These are phyloP conservation scores for Anastrepha obliqua DNA, from an alignment of 1,140 invertebrate species.

Conservation along the genomic window DNA sequence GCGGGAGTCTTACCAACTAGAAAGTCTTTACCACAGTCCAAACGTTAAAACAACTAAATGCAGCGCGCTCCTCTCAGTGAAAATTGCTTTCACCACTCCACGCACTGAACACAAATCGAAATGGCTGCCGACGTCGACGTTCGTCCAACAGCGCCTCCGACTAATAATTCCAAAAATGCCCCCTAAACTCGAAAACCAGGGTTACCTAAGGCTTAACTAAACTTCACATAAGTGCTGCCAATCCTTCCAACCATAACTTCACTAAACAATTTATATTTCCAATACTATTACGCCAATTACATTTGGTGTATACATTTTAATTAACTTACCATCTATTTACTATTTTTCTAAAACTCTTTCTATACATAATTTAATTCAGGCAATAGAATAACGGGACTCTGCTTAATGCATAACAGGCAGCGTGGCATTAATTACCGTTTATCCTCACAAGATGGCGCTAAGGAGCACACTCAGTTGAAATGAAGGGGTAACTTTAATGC, in stretches of 20 bases:
- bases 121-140: slow-evolving; percentile 59
- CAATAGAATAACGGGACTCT: not conserved
- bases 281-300: too few species aligned
- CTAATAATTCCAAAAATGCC: slow-evolving; percentile 56
- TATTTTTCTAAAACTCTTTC: too few species aligned
- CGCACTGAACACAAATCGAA: slow-evolving; percentile 59
- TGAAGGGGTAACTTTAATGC: not conserved
- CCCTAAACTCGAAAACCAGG: slow-evolving; percentile 43
- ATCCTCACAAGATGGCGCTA: slow-evolving; percentile 41
- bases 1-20: slow-evolving; percentile 62
- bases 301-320: too few species aligned
- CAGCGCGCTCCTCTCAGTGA: slow-evolving; percentile 60
- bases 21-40: slow-evolving; percentile 64
- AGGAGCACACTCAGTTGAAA: not conserved
- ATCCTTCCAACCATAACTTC: not conserved
- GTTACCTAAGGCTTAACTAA: slow-evolving; percentile 9
- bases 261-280: not conserved
- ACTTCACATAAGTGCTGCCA: slow-evolving; percentile 21
- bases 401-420: not conserved
- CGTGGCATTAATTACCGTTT: slow-evolving; percentile 30
- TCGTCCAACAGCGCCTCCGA: slow-evolving; percentile 58
- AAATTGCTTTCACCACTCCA: slow-evolving; percentile 60
- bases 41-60: slow-evolving; percentile 60
- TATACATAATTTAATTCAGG: too few species aligned
- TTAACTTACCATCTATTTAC: too few species aligned